Base-by-base conservation (phyloP, 2,888 invertebrate genomes). In the Hemistola chrysoprasaria region DNA sequence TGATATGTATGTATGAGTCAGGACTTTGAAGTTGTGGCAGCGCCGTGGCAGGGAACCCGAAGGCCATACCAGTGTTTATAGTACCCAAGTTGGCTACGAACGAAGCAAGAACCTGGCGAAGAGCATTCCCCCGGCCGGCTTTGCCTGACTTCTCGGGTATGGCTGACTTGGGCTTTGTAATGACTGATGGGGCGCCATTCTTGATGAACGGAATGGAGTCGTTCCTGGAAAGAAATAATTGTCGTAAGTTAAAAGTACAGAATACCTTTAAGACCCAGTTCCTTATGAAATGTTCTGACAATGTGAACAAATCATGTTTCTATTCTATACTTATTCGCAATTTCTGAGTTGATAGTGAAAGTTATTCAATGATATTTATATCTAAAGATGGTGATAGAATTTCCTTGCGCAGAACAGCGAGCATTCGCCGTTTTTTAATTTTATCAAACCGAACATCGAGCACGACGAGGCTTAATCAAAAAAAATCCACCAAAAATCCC, bases 1-100 rank as follows among this genome's bases (percentile, higher is more conserved):
- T 84, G 2, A 93, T 85, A n/a, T 66, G 78, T 54, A 93, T 87
- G 29, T 68, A 68, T 6, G 91, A 91, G 27, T 84, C 73, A 0
- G 71, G 47, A 22, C 76, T 75, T 64, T 88, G 76, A 26, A 93
- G 62, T 56, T 93, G 93, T 1, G 93, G 93, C 24, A 92, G 69
- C 0, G 91, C 91, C 0, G 92, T 92, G 1, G 93, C 93, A 0
- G 93, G 92, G 64, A 93, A 93, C 0, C 93, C 93, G 58, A 93
- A 93, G 0, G 91, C 91, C 91, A 93, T 91, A 24, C 93, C 93
- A 0, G 93, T 93, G 68, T 93, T 93, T 41, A 93, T 90, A 20
- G 93, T 93, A 0, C 93, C 93, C 6, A 93, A 68, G 62, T 93
- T 93, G 1, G 91, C 93, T 4, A 92, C 80, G 25, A 93, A 76